Evolutionary conservation across 2,888 invertebrate species (phyloP), one percentile per base, ranked within the genome.

Genomic region (Micoletzkya japonica): DNA sequence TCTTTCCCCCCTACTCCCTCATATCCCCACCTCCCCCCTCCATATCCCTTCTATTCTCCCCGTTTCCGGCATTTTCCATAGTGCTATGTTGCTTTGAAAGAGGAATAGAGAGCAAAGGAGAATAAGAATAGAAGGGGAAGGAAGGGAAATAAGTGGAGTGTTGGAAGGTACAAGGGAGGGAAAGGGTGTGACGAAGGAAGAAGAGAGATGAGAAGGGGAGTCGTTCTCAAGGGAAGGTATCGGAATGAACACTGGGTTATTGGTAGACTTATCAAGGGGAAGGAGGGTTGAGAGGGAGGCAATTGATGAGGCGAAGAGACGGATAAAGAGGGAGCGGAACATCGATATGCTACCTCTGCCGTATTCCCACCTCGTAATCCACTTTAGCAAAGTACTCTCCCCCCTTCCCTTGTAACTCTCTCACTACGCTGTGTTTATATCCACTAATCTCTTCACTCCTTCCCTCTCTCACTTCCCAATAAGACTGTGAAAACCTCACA

Each of bases 11-110:
- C 30, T 10, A 34, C 20, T 60, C 61, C 50, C 32, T 14, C 50
- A 32, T 32, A n/a, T 34, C 50, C 32, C 50, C 39, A 50, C 34
- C 49, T 26, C 24, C 7, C 30, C 36, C n/a, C 24, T 24, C 14
- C 14, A 28, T 24, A 36, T 30, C 20, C 36, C 63, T 32, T 63
- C 59, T 58, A 10, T 20, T n/a, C 59, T n/a, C n/a, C n/a, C n/a
- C n/a, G n/a, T n/a, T n/a, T n/a, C n/a, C n/a, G n/a, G n/a, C n/a
- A n/a, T n/a, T n/a, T n/a, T n/a, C n/a, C n/a, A n/a, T n/a, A n/a
- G n/a, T n/a, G n/a, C n/a, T n/a, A n/a, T n/a, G n/a, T n/a, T 39
- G 44, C 39, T 59, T 59, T 37, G 37, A 59, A 59, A 59, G 59
- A 28, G 20, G 30, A 30, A 39, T 7, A 10, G 39, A 39, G 10